Conservation (phyloP, 2,888 invertebrate species). For the Lydus trimaculatus region DNA sequence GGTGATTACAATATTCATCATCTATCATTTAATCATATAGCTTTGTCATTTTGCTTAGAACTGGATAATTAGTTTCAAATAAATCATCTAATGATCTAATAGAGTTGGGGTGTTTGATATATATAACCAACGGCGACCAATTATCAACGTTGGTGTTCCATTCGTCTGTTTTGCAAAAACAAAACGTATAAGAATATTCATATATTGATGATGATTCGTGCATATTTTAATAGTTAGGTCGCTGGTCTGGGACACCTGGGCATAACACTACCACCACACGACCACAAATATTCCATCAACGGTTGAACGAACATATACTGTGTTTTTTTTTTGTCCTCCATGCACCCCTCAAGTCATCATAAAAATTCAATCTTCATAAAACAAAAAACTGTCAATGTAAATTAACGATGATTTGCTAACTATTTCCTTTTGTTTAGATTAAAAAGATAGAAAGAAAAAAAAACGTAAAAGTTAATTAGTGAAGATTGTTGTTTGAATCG, state of each 20-base stretch:
- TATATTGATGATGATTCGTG: conserved; percentile 36
- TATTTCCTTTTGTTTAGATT: conserved; percentile 39
- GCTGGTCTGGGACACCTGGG: conserved; percentile 34
- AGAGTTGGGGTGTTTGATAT: conserved; percentile 39
- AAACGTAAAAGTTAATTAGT: conserved; percentile 29
- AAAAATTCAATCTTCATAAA: conserved; percentile 38
- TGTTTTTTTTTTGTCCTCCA: neutral
- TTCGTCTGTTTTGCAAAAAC: conserved; percentile 38
- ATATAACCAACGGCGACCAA: conserved; percentile 35
- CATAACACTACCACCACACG: conserved; percentile 22
- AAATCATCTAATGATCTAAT: conserved; percentile 11
- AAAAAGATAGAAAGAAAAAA: neutral
- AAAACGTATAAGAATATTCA: conserved; percentile 20
- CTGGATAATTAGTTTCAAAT: neutral
- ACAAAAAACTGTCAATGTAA: conserved; percentile 38
- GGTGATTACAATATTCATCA: conserved; percentile 2
- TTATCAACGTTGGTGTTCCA: conserved; percentile 54
- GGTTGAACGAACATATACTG: conserved; percentile 2
- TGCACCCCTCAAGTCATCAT: neutral
- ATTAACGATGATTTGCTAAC: conserved; percentile 39
- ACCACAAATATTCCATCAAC: conserved; percentile 35
- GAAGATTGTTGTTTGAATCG: conserved; percentile 13
- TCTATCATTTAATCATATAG: neutral
- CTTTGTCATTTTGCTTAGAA: conserved; percentile 1
- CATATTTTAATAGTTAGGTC: conserved; percentile 32